Evolutionary conservation across 2,888 invertebrate genomes (phyloP), one percentile per base, ranked within the genome.

Genomic region (Alitta virens): DNA sequence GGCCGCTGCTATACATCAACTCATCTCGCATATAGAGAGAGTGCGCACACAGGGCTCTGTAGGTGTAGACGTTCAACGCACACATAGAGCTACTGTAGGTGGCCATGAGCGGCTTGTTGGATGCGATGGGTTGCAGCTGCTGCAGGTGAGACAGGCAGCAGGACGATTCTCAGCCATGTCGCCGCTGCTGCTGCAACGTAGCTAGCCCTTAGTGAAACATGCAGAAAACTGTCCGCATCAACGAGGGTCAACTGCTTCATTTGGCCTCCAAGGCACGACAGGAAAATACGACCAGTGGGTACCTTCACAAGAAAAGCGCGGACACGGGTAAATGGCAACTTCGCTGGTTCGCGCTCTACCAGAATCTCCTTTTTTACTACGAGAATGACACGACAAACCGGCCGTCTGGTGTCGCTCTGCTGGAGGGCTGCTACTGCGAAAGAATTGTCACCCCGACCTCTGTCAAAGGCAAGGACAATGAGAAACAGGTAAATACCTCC

Each of bases 311-410:
- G 82, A 85, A 90, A 73, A 91, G 91, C 58, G 88, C 91, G 0
- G 92, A 93, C 79, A 90, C 88, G 74, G 88, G 88, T 69, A 93
- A 92, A 83, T 94, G 94, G 94, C 92, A 93, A 80, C 77, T 81
- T 49, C 71, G 83, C 21, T 84, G 79, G 77, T 83, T 83, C 74
- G 77, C 81, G 59, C 76, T 83, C 65, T 88, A 86, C 42, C 87
- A 94, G 91, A 94, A 94, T 83, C 83, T 94, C 74, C 84, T 94
- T 71, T 94, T 94, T 83, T 94, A 94, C 85, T 94, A 91, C 83
- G 94, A 94, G 78, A 90, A 88, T 57, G 93, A 94, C 77, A 86
- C 87, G 75, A 88, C 89, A 73, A 86, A 86, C 23, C 85, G 90
- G 38, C 93, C 93, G 0, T 90, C 91, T 0, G 94, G 94, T 0